Evolutionary conservation across 2,888 invertebrate genomes (phyloP).

Genomic region (Athalia circularis): DNA sequence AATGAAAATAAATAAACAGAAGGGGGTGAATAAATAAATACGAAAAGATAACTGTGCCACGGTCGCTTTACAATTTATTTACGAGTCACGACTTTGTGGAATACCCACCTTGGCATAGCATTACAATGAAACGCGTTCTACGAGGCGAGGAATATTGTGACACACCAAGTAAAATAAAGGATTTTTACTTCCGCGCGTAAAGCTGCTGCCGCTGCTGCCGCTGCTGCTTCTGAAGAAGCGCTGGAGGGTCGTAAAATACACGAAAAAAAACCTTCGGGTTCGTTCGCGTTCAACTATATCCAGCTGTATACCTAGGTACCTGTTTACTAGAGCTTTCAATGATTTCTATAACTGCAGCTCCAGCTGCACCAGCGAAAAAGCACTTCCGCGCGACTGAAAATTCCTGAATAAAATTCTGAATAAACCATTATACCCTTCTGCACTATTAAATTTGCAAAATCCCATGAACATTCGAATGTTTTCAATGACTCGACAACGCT

Average conservation of each 20-base stretch:
- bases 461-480: too few species aligned
- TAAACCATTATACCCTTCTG: too few species aligned
- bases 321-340: conserved; percentile 24
- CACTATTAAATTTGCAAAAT: too few species aligned
- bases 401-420: background rate
- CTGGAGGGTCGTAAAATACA: background rate
- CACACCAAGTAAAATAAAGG: conserved; percentile 35
- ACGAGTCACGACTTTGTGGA: conserved; percentile 37
- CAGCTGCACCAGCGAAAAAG: background rate
- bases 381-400: background rate
- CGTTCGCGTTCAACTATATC: conserved; percentile 10
- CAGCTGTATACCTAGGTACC: background rate
- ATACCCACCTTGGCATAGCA: conserved; percentile 14
- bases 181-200: conserved; percentile 32
- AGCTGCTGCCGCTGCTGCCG: background rate
- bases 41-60: conserved; percentile 30
- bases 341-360: background rate
- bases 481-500: too few species aligned
- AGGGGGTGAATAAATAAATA: conserved; percentile 32
- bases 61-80: conserved; percentile 41
- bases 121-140: conserved; percentile 20
- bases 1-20: conserved; percentile 32
- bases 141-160: conserved; percentile 37
- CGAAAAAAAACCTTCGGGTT: conserved; percentile 1
- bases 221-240: background rate